Evolutionary conservation across 2,113 vertebrate genomes (phyloP).

Genomic region (Vireo altiloquus): DNA sequence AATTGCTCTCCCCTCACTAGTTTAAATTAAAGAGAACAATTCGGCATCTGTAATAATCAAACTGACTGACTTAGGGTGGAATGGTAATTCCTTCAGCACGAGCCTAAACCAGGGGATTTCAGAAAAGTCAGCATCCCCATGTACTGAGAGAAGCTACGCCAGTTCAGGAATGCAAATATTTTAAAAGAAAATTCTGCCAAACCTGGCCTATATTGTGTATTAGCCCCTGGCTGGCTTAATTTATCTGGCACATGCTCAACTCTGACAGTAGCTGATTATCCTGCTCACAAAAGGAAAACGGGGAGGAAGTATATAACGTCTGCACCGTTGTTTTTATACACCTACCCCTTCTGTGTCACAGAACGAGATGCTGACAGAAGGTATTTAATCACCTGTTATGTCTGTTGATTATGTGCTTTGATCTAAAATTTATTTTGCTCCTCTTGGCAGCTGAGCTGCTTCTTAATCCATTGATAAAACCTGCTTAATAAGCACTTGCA

Average conservation of each 20-base stretch:
- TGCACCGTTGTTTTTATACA: not conserved
- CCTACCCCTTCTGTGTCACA: not conserved
- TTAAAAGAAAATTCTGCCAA: not conserved
- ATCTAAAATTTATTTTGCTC: conserved; percentile 43
- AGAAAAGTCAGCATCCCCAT: not conserved
- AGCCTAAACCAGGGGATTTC: not conserved
- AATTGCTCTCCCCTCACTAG: not conserved
- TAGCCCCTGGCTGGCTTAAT: not conserved
- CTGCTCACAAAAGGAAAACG: not conserved
- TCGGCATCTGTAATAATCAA: not conserved
- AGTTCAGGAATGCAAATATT: not conserved
- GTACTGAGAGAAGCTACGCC: not conserved
- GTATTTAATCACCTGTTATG: conserved; percentile 19
- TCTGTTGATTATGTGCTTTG: conserved; percentile 22
- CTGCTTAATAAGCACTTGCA: conserved; percentile 36
- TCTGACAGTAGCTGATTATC: not conserved
- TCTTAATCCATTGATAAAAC: conserved; percentile 48
- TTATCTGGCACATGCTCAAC: not conserved
- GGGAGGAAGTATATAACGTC: not conserved
- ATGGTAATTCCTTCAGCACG: not conserved
- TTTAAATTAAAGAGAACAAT: not conserved
- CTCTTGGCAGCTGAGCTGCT: conserved; percentile 6
- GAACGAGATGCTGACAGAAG: not conserved
- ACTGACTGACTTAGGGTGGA: not conserved
- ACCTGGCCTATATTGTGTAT: not conserved